These are phyloP conservation scores for Eupithecia inturbata DNA, from an alignment of 2,888 invertebrate species.

Conservation along the genomic window DNA sequence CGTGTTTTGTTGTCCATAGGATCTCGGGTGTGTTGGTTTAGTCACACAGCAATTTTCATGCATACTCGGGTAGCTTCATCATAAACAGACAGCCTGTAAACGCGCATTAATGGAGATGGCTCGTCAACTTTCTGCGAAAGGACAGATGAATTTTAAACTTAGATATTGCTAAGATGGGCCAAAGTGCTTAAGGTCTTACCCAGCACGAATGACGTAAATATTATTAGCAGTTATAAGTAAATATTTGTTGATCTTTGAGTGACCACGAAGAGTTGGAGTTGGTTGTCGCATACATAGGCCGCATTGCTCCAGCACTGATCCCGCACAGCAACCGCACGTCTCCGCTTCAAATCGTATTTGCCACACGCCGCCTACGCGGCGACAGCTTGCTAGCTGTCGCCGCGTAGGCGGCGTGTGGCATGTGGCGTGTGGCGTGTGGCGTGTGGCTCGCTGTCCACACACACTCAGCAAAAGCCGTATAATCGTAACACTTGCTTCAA, in stretches of 20 bases:
- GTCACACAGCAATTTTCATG: not conserved
- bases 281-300: not conserved
- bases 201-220: not conserved
- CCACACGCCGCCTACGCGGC: not conserved
- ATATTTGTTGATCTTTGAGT: not conserved
- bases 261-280: not conserved
- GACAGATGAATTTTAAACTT: not conserved
- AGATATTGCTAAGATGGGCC: not conserved
- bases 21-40: slow-evolving; percentile 16
- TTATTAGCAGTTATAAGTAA: not conserved
- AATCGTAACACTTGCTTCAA: not conserved
- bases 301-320: not conserved
- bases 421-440: too few relatives aligned
- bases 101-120: not conserved
- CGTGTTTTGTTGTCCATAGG: slow-evolving; percentile 19
- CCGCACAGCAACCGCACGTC: not conserved
- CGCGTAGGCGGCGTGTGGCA: too few relatives aligned
- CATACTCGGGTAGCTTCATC: not conserved
- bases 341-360: too few relatives aligned
- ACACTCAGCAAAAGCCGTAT: not conserved
- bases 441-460: too few relatives aligned
- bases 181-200: not conserved
- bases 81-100: not conserved
- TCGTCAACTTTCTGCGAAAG: not conserved
- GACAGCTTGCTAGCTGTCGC: too few relatives aligned